Conservation (phyloP, 2,113 vertebrate genomes). For the Platycercus adscitus region DNA sequence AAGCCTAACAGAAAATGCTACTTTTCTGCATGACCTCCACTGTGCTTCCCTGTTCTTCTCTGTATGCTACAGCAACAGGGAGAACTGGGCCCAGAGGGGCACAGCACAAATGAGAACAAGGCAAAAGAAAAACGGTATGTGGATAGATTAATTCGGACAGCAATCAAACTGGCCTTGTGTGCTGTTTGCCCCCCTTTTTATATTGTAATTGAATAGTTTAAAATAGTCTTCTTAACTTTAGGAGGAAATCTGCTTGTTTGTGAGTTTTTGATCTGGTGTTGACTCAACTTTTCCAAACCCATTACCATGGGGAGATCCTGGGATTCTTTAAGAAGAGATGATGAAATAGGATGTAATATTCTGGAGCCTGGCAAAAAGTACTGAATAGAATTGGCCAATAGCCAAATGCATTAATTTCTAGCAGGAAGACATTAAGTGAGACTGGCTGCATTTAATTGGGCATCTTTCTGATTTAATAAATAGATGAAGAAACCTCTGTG, state of each 20-base stretch:
- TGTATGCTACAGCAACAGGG: not conserved
- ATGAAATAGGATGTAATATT: not conserved
- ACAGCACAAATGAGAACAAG: not conserved
- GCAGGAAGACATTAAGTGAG: conserved; percentile 20
- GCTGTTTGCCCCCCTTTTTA: too few species aligned
- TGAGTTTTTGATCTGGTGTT: not conserved
- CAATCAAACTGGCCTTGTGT: not conserved
- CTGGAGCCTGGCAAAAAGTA: not conserved
- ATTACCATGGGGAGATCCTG: not conserved
- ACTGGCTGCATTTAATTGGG: not conserved
- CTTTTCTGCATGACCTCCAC: not conserved
- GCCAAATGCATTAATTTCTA: conserved; percentile 28
- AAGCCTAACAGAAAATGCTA: not conserved
- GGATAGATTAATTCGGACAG: not conserved
- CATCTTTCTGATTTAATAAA: not conserved
- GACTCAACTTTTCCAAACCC: not conserved
- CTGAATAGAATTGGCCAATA: not conserved
- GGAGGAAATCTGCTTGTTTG: not conserved
- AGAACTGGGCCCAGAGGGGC: not conserved
- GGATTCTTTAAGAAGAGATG: not conserved
- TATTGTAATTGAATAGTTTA: not conserved
- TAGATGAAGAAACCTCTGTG: not conserved
- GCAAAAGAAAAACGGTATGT: not conserved
- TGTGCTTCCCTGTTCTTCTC: not conserved
- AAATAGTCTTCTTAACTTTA: conserved; percentile 17